phyloP scores from a whole-genome alignment of 2,797 vertebrate genomes.

The Brachyrhaphis roseni region DNA sequence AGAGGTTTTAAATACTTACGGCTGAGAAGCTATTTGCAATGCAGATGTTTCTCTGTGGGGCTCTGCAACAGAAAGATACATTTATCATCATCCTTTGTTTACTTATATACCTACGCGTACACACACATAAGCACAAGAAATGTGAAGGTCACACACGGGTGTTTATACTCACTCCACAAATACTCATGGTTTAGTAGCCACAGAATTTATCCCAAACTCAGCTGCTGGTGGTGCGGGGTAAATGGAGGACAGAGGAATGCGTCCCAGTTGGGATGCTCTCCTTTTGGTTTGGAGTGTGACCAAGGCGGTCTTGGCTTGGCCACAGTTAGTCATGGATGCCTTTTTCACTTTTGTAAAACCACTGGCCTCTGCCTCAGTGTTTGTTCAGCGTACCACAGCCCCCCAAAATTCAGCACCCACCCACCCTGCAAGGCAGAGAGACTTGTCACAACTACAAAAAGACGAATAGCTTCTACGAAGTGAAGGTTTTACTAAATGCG shows the following conservation, averaged over 20 bases:
- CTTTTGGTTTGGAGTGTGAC: conserved; percentile 67
- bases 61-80: conserved; percentile 34
- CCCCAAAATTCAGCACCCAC: conserved; percentile 43
- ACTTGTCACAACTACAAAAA: conserved; percentile 20
- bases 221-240: conserved; percentile 53
- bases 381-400: conserved; percentile 60
- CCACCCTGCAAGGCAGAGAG: conserved; percentile 32
- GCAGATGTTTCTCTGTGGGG: conserved; percentile 61
- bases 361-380: conserved; percentile 54
- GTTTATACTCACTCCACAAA: conserved; percentile 28
- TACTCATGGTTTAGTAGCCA: conserved; percentile 51
- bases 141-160: conserved; percentile 36
- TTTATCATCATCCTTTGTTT: conserved; percentile 48
- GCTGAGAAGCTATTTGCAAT: conserved; percentile 30
- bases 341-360: conserved; percentile 63
- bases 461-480: conserved; percentile 6
- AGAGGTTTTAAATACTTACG: conserved; percentile 33
- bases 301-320: conserved; percentile 62
- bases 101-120: conserved; percentile 30
- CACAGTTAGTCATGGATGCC: conserved; percentile 62
- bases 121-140: conserved; percentile 32
- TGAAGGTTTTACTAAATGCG: background rate
- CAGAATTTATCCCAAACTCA: conserved; percentile 64
- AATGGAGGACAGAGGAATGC: conserved; percentile 63
- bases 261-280: conserved; percentile 59